Evolutionary conservation across 2,888 invertebrate species (phyloP).

Genomic region (Mesorhabditis spiculigera): DNA sequence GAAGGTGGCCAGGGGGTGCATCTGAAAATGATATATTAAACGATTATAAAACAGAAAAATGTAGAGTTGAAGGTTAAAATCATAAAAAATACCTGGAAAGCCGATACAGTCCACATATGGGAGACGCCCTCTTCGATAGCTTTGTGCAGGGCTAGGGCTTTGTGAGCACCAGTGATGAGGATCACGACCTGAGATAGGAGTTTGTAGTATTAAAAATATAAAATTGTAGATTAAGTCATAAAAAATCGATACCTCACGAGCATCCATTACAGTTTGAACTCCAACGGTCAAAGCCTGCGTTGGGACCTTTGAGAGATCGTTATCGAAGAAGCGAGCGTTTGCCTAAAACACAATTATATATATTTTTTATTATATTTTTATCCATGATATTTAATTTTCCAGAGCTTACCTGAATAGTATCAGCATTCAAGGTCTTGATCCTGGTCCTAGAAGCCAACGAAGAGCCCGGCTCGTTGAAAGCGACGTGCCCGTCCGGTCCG

Average conservation of each 20-base stretch:
- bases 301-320: conserved; percentile 88
- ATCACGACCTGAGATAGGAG: conserved; percentile 77
- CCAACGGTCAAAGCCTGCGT: conserved; percentile 87
- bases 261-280: conserved; percentile 97
- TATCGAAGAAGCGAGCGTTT: conserved; percentile 78
- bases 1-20: conserved; percentile 82
- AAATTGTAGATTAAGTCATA: not conserved
- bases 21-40: conserved; percentile 11
- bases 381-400: conserved; percentile 58
- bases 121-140: conserved; percentile 97
- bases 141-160: conserved; percentile 91
- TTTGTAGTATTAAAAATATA: conserved; percentile 7
- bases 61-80: not conserved
- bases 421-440: conserved; percentile 86
- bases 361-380: not conserved
- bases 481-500: conserved; percentile 98
- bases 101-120: conserved; percentile 99
- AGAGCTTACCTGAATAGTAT: conserved; percentile 74
- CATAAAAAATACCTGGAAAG: conserved; percentile 71
- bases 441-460: conserved; percentile 90
- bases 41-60: not conserved
- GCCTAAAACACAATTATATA: conserved; percentile 14
- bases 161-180: conserved; percentile 90
- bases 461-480: conserved; percentile 98
- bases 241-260: conserved; percentile 74